Evolutionary conservation across 2,113 vertebrate genomes (phyloP), one percentile per base, ranked within the genome.

Genomic region (Archocentrus centrarchus): DNA sequence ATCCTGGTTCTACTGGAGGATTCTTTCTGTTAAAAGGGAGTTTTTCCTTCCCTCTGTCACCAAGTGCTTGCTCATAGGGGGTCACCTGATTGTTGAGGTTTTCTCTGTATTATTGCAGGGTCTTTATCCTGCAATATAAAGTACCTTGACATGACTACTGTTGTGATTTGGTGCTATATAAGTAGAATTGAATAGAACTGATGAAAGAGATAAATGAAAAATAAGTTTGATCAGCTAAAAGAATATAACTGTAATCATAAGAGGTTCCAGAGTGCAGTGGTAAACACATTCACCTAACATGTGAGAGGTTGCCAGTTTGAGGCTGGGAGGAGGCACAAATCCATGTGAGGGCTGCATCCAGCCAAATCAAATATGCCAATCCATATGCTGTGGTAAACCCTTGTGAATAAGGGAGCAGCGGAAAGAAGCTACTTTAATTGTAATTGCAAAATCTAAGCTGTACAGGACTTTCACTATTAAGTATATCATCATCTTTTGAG

Each of bases 281-380:
- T 22, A 35, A 57, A 35, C 30, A 35, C 68, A 22, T 75, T 75
- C 18, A n/a, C 70, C 24, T 57, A 75, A 75, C 70, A 75, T 35
- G 30, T 96, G 96, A 97, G 97, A 97, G 97, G 97, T 97, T 96
- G 96, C 94, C 95, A 96, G 96, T 97, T 97, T 96, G 96, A 97
- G 90, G 97, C 96, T 50, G 1, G 24, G 44, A 70, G 44, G 66
- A 32, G 66, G 50, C 17, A 50, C 66, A 53, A 30, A 53, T 70
- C 44, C 44, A 2, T 70, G 44, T 44, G 44, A 70, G 44, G 24
- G 44, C 27, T 20, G 66, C 66, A 53, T 70, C 66, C 24, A 30
- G 66, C 66, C 66, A 70, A 70, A 70, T 27, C 24, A 70, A 70
- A 70, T 27, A 20, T 53, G 44, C 30, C 44, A 20, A 53, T 70